These are phyloP conservation scores for Arenaria interpres DNA, from an alignment of 2,113 vertebrate species.

Conservation along the genomic window DNA sequence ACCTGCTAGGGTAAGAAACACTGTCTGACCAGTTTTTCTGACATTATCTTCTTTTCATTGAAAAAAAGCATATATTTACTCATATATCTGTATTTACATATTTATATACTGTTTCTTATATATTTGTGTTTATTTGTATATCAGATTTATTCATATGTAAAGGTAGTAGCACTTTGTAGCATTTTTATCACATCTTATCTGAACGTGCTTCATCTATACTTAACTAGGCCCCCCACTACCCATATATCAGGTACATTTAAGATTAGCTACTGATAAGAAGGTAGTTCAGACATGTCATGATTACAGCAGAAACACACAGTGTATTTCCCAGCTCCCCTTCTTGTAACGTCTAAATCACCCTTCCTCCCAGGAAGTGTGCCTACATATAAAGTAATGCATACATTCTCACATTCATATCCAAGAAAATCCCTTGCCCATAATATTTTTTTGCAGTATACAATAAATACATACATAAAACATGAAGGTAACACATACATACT, in stretches of 20 bases:
- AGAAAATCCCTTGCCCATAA: not conserved
- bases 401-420: not conserved
- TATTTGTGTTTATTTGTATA: not conserved
- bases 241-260: not conserved
- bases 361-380: not conserved
- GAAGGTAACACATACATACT: not conserved
- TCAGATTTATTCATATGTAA: not conserved
- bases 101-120: not conserved
- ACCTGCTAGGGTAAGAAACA: conserved; percentile 48
- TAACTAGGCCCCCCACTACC: not conserved
- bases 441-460: not conserved
- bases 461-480: not conserved
- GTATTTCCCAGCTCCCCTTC: not conserved
- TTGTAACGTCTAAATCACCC: not conserved
- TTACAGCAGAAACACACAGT: not conserved
- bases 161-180: not conserved
- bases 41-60: not conserved
- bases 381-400: not conserved
- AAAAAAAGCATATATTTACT: not conserved
- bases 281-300: not conserved
- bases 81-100: not conserved
- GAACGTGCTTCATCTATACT: not conserved
- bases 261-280: not conserved
- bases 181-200: not conserved
- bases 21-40: not conserved